Evolutionary conservation across 1,140 invertebrate species (phyloP).

Genomic region (Laodelphax striatellus): DNA sequence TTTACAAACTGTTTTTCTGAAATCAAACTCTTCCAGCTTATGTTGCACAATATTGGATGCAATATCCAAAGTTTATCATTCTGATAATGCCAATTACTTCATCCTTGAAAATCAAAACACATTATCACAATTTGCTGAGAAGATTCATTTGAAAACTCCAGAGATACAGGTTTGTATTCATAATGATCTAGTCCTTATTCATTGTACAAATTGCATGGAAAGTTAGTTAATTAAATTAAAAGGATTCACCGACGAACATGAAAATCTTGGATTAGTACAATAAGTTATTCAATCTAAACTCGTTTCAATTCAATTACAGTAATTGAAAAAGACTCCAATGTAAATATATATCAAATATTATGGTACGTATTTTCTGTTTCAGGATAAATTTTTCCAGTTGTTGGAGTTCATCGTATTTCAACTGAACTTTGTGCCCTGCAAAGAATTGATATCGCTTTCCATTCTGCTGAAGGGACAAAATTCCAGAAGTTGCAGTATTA

Average conservation of each 20-base stretch:
- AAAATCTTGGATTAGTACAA: not conserved
- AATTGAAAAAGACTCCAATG: too few relatives aligned
- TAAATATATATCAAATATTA: too few relatives aligned
- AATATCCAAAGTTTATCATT: slow-evolving; percentile 92
- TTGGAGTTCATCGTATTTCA: slow-evolving; percentile 95
- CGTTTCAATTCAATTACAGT: too few relatives aligned
- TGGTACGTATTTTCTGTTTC: slow-evolving; percentile 22
- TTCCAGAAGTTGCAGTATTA: slow-evolving; percentile 66
- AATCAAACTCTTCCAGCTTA: slow-evolving; percentile 70
- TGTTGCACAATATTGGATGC: slow-evolving; percentile 88
- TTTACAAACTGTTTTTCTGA: slow-evolving; percentile 85
- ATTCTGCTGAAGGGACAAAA: slow-evolving; percentile 76
- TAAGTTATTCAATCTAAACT: too few relatives aligned
- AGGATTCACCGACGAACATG: too few relatives aligned
- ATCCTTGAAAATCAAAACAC: slow-evolving; percentile 94
- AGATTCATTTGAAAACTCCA: slow-evolving; percentile 77
- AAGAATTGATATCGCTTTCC: slow-evolving; percentile 93
- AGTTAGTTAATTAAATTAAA: too few relatives aligned
- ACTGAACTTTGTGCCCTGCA: slow-evolving; percentile 96
- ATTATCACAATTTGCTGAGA: slow-evolving; percentile 89
- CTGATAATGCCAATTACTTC: slow-evolving; percentile 98
- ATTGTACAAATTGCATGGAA: too few relatives aligned
- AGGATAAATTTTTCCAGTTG: slow-evolving; percentile 89
- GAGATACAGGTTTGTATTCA: slow-evolving; percentile 62
- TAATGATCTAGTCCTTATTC: too few relatives aligned